Conservation (phyloP, 2,797 vertebrate species). For the Falco berigora region DNA sequence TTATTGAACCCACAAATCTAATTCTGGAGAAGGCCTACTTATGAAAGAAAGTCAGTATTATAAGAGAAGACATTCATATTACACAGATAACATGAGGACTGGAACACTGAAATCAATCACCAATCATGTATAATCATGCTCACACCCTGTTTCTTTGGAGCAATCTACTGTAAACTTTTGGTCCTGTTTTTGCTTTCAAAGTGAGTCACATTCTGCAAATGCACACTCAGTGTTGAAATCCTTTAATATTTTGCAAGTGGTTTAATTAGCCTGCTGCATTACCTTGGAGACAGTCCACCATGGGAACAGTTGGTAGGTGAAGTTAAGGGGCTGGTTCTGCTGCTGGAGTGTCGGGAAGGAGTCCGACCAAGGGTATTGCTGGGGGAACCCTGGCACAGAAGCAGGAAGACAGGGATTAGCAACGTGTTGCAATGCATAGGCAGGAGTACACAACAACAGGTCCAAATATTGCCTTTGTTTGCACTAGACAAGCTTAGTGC, state of each 20-base stretch:
- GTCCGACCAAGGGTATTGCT: conserved; percentile 93
- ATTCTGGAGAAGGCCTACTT: background rate
- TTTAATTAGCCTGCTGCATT: conserved; percentile 63
- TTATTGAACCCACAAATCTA: background rate
- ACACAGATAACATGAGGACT: background rate
- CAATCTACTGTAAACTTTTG: background rate
- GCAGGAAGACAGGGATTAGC: conserved; percentile 22
- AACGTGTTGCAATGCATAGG: background rate
- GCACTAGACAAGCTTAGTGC: background rate
- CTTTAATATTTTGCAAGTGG: conserved; percentile 3
- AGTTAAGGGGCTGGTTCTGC: conserved; percentile 92
- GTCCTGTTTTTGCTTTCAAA: conserved; percentile 2
- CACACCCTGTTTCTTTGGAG: background rate
- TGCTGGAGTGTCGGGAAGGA: conserved; percentile 86
- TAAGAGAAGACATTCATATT: background rate
- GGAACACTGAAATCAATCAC: background rate
- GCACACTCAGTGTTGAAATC: background rate
- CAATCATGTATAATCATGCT: background rate
- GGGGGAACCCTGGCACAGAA: conserved; percentile 83
- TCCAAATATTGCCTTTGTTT: background rate
- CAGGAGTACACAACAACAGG: background rate
- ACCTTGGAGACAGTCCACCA: conserved; percentile 95
- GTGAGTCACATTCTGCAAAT: conserved; percentile 18
- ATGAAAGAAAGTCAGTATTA: background rate
- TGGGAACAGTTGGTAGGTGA: conserved; percentile 97